Evolutionary conservation across 2,888 invertebrate species (phyloP), one percentile per base, ranked within the genome.

Genomic region (Agrochola macilenta): DNA sequence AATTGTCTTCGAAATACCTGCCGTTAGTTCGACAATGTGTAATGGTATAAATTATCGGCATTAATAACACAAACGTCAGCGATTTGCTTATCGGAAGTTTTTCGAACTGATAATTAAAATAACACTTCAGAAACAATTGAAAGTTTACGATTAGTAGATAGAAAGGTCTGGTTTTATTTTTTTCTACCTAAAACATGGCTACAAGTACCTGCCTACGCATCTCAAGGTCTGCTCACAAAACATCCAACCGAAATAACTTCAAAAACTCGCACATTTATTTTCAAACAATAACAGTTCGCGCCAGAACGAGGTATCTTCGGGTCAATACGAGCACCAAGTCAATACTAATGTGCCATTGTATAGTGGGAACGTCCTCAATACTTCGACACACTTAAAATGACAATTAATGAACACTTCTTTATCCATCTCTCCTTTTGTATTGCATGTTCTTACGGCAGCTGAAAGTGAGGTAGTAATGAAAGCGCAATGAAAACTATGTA

Each of bases 271-370:
- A 78, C 66, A 85, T 79, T 79, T 75, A 46, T 78, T 74, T 76
- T 60, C 58, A 69, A 74, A 78, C 71, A 79, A 76, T 65, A 83
- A 74, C 74, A 78, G 70, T 84, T 75, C 58, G 76, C 66, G 65
- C 52, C 69, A 68, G 72, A 87, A 76, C 69, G 81, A 76, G 86
- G 86, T 83, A 75, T 81, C 78, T 77, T 65, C 87, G 74, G 84
- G 87, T 85, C 88, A 88, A 87, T 79, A 87, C 77, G 74, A 83
- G 78, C 74, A 77, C 82, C 74, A 82, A 83, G 82, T 85, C 88
- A 84, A 86, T 82, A 85, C 65, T 87, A 88, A 87, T 86, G 84
- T 78, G 64, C 84, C 75, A 88, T 88, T 88, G 88, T 88, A 46
- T 26, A 77, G 76, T 88, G 82, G 77, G 82, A 87, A 78, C 43